A percentile compares a stretch with the other conserved stretches of the same genome.
Conservation (phyloP, 2,113 vertebrate genomes). For the Bambusicola thoracicus region DNA sequence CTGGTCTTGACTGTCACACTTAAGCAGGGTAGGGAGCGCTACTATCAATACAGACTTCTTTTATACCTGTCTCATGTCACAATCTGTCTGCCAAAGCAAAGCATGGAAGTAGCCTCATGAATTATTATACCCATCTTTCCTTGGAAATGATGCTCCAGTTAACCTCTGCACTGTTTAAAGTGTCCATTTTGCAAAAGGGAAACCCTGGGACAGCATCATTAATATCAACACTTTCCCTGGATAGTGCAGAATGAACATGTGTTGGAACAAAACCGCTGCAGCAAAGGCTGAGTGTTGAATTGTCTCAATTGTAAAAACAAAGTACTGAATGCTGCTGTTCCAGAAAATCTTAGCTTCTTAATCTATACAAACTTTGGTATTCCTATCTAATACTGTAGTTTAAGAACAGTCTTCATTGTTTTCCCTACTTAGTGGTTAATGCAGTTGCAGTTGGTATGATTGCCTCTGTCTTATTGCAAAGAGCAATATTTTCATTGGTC, state of each 20-base stretch:
- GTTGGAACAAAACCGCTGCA: not conserved
- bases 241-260: not conserved
- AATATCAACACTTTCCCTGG: not conserved
- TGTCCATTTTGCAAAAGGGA: not conserved
- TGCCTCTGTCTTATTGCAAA: not conserved
- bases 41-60: not conserved
- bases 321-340: not conserved
- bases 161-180: not conserved
- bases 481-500: not conserved
- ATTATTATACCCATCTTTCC: not conserved
- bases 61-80: not conserved
- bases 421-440: not conserved
- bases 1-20: not conserved
- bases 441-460: not conserved
- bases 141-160: not conserved
- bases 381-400: not conserved
- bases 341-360: not conserved
- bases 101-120: not conserved
- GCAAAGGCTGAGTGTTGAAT: not conserved
- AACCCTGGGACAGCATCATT: not conserved
- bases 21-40: not conserved
- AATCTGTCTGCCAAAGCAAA: not conserved
- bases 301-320: not conserved
- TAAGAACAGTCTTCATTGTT: not conserved
- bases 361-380: not conserved